Conservation (phyloP, 1,140 invertebrate species). For the Adoxophyes honmai region DNA sequence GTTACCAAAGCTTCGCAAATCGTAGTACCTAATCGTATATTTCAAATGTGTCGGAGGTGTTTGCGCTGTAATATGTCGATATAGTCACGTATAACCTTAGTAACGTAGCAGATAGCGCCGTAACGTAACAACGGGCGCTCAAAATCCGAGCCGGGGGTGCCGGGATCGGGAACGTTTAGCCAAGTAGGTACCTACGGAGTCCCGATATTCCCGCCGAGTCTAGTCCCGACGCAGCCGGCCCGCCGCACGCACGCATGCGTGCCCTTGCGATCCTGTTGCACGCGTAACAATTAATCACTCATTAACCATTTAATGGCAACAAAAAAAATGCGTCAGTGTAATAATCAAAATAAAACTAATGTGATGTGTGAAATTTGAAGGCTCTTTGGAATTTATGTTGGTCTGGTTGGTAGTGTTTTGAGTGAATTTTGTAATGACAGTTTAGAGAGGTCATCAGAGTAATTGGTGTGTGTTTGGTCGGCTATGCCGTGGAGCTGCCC, state of each 20-base stretch:
- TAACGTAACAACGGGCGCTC: constrained; percentile 32
- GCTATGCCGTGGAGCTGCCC: constrained; percentile 66
- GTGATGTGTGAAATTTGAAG: too few relatives aligned
- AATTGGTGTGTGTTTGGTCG: constrained; percentile 17
- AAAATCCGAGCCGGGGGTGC: constrained; percentile 17
- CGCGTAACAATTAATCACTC: constrained; percentile 23
- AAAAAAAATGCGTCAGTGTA: too few relatives aligned
- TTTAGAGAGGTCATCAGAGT: constrained; percentile 27
- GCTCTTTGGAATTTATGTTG: too few relatives aligned
- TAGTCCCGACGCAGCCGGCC: constrained; percentile 51
- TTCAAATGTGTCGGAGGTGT: too few relatives aligned
- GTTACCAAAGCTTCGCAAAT: too few relatives aligned
- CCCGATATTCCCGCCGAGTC: constrained; percentile 36
- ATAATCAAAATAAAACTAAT: too few relatives aligned
- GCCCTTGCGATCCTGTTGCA: constrained; percentile 38
- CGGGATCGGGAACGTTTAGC: constrained; percentile 35
- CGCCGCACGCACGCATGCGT: constrained; percentile 53
- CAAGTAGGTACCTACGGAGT: constrained; percentile 12
- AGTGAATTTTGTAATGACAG: neutral
- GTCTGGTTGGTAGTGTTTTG: too few relatives aligned
- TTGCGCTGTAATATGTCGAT: too few relatives aligned
- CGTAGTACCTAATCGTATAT: too few relatives aligned
- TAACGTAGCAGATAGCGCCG: neutral
- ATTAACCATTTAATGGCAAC: neutral
- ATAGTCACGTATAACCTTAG: too few relatives aligned